A percentile compares a stretch with the other conserved stretches of the same genome.
Evolutionary conservation across 2,797 vertebrate species (phyloP).

Genomic region (Sebastes kiyomatsui): DNA sequence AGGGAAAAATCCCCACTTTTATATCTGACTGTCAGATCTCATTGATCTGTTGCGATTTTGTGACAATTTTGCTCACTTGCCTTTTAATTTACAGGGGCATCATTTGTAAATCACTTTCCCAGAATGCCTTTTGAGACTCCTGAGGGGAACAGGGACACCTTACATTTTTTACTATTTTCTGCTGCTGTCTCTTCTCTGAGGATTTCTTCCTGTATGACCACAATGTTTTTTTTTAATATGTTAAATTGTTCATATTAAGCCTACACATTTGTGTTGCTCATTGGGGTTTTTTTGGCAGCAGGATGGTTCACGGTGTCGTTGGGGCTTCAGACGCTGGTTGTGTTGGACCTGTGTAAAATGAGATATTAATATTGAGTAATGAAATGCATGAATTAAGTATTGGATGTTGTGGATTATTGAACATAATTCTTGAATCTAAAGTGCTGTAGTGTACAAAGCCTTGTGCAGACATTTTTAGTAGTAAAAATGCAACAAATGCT

Average conservation of each 20-base stretch:
- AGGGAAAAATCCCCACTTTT: background rate
- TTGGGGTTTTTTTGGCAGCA: background rate
- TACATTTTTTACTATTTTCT: background rate
- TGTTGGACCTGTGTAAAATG: background rate
- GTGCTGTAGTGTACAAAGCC: slow-evolving; percentile 22
- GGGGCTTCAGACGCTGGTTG: background rate
- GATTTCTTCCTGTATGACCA: background rate
- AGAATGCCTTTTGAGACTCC: slow-evolving; percentile 9
- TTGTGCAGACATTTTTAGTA: slow-evolving; percentile 19
- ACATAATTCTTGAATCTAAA: slow-evolving; percentile 27
- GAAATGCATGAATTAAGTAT: slow-evolving; percentile 44
- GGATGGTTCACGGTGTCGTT: background rate
- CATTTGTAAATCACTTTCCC: slow-evolving; percentile 3
- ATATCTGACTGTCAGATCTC: background rate
- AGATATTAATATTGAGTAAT: background rate
- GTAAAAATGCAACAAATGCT: slow-evolving; percentile 9
- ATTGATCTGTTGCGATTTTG: background rate
- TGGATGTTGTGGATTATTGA: slow-evolving; percentile 24
- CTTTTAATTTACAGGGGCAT: background rate
- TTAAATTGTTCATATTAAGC: background rate
- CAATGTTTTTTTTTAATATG: background rate
- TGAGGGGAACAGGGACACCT: background rate
- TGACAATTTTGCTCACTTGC: background rate
- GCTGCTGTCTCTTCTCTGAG: background rate
- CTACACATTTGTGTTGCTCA: background rate